phyloP scores from a whole-genome alignment of 2,888 invertebrate genomes.

The Crossocerus cetratus region DNA sequence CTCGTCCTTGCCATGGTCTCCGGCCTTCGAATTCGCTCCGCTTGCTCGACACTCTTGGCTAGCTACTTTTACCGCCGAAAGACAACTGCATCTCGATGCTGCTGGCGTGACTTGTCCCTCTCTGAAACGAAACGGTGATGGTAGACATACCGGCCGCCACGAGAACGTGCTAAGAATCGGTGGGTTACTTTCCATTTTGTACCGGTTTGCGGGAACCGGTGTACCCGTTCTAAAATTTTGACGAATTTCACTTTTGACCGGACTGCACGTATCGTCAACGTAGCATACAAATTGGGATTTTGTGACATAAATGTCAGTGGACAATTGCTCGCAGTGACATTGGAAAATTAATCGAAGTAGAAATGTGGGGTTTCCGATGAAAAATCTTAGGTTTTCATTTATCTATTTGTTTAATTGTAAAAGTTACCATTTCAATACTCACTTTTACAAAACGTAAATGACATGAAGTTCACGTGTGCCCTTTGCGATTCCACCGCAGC shows the following conservation, averaged over 20 bases:
- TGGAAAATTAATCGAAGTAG: no score
- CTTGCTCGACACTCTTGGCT: conserved; percentile 29
- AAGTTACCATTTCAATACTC: conserved; percentile 41
- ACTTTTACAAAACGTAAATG: conserved; percentile 50
- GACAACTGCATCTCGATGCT: conserved; percentile 52
- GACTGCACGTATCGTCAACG: no score
- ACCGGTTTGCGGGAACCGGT: neutral
- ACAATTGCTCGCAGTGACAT: no score
- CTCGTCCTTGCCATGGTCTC: conserved; percentile 57
- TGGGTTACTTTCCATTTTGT: neutral
- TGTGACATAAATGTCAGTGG: no score
- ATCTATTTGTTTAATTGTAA: no score
- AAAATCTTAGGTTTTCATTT: no score
- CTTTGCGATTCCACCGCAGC: neutral
- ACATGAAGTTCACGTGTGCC: conserved; percentile 44
- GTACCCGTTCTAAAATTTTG: no score
- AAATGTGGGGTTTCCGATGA: no score
- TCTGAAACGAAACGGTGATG: conserved; percentile 39
- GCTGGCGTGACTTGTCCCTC: conserved; percentile 18
- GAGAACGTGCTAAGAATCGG: neutral
- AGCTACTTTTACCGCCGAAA: conserved; percentile 38
- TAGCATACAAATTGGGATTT: no score
- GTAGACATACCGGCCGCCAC: neutral
- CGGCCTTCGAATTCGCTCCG: conserved; percentile 31
- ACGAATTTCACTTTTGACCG: no score